Conservation (phyloP, 2,797 vertebrate species). For the Centroberyx gerrardi region DNA sequence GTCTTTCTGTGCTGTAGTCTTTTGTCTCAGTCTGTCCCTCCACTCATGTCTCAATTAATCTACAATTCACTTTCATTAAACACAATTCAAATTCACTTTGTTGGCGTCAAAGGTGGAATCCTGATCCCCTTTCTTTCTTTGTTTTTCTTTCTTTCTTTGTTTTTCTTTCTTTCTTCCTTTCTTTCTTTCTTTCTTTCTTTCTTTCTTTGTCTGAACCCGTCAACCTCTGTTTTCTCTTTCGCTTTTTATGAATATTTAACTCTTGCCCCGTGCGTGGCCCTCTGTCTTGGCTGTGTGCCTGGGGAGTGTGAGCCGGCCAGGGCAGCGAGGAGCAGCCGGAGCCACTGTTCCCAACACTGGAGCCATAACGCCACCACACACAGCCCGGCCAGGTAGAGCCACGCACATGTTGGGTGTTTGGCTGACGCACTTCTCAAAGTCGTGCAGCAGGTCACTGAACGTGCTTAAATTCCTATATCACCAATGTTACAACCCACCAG, state of each 20-base stretch:
- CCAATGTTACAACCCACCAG: not conserved
- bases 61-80: constrained; percentile 40
- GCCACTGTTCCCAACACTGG: constrained; percentile 40
- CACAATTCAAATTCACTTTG: constrained; percentile 25
- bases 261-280: constrained; percentile 51
- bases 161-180: constrained; percentile 29
- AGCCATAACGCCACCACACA: constrained; percentile 44
- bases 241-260: constrained; percentile 79
- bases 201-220: constrained; percentile 34
- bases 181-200: constrained; percentile 32
- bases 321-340: constrained; percentile 55
- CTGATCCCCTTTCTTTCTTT: constrained; percentile 11
- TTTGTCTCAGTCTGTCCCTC: constrained; percentile 6
- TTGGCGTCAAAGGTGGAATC: not conserved
- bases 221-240: constrained; percentile 36
- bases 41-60: constrained; percentile 29
- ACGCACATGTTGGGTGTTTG: constrained; percentile 38
- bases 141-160: constrained; percentile 31
- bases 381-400: constrained; percentile 41
- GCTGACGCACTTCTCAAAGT: constrained; percentile 48
- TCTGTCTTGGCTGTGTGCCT: constrained; percentile 65
- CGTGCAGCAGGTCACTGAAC: constrained; percentile 23
- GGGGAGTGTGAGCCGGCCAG: constrained; percentile 47
- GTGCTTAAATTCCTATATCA: constrained; percentile 31
- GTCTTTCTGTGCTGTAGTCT: constrained; percentile 26